A percentile compares a stretch with the other conserved stretches of the same genome.
Conservation (phyloP, 2,797 vertebrate species). For the Decapterus maruadsi region DNA sequence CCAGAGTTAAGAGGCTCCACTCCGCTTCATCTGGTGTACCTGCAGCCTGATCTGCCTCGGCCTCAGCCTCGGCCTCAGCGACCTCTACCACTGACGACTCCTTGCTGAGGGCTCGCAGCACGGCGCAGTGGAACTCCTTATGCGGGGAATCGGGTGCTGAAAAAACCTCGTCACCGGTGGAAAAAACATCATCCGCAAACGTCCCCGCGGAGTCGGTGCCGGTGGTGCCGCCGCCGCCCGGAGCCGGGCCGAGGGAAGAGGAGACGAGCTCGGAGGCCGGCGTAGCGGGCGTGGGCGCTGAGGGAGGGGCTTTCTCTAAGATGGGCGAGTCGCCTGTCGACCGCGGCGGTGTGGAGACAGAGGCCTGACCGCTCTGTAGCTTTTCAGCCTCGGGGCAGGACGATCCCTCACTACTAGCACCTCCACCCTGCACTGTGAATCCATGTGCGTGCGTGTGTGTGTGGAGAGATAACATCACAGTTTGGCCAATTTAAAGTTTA, state of each 20-base stretch:
- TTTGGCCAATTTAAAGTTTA: constrained; percentile 52
- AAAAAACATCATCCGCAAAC: constrained; percentile 65
- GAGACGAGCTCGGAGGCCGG: constrained; percentile 41
- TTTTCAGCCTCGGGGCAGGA: constrained; percentile 45
- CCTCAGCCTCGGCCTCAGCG: constrained; percentile 29
- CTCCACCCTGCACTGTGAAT: constrained; percentile 67
- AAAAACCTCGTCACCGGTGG: constrained; percentile 48
- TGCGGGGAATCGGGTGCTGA: constrained; percentile 78
- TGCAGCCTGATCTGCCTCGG: constrained; percentile 76
- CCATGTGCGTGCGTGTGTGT: constrained; percentile 27
- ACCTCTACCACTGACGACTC: constrained; percentile 70
- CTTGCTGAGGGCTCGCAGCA: constrained; percentile 86
- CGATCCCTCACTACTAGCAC: constrained; percentile 43
- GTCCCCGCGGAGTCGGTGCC: constrained; percentile 51
- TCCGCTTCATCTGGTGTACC: constrained; percentile 81
- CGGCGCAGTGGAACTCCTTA: constrained; percentile 88
- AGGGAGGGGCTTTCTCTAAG: constrained; percentile 42
- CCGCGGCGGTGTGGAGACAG: constrained; percentile 40
- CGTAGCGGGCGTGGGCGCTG: constrained; percentile 37
- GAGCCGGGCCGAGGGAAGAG: constrained; percentile 26
- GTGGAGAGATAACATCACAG: constrained; percentile 74
- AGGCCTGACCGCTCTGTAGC: constrained; percentile 20
- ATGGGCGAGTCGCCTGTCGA: constrained; percentile 42
- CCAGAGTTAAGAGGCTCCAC: constrained; percentile 44
- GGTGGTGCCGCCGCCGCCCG: background rate